Evolutionary conservation across 2,113 vertebrate species (phyloP).

Genomic region (Epinephelus moara): DNA sequence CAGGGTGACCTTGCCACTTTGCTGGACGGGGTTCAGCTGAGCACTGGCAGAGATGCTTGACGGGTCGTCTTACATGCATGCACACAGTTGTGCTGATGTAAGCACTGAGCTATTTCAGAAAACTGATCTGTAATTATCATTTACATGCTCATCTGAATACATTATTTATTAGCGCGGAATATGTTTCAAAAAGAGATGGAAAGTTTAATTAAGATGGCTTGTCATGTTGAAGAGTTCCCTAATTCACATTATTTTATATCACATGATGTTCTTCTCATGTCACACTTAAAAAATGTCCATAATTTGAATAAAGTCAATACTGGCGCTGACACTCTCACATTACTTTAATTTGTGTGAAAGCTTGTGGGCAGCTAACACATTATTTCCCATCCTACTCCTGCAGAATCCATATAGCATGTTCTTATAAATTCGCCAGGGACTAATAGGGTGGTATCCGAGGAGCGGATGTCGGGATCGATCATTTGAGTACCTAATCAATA

Average conservation of each 20-base stretch:
- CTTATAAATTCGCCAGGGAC: not conserved
- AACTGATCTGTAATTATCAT: slow-evolving; percentile 50
- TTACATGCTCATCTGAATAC: slow-evolving; percentile 20
- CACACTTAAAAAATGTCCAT: not conserved
- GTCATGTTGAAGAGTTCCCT: not conserved
- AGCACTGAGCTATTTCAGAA: slow-evolving; percentile 56
- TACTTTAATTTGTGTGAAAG: not conserved
- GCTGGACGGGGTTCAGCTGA: slow-evolving; percentile 44
- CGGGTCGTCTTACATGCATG: slow-evolving; percentile 52
- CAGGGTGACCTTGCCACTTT: slow-evolving; percentile 55
- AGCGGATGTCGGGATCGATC: slow-evolving; percentile 16
- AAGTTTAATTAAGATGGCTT: not conserved
- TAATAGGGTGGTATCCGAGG: not conserved
- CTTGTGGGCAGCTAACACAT: not conserved
- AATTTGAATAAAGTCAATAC: not conserved
- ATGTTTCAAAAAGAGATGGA: slow-evolving; percentile 18
- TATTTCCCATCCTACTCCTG: not conserved
- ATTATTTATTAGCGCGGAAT: slow-evolving; percentile 46
- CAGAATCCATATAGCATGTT: slow-evolving; percentile 16
- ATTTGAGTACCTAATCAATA: slow-evolving; percentile 17
- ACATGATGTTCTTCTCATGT: not conserved
- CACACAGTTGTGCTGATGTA: slow-evolving; percentile 39
- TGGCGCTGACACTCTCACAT: not conserved
- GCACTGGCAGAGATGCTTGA: slow-evolving; percentile 24
- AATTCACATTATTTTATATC: not conserved